Conservation (phyloP, 2,113 vertebrate genomes). For the Pyxicephalus adspersus region DNA sequence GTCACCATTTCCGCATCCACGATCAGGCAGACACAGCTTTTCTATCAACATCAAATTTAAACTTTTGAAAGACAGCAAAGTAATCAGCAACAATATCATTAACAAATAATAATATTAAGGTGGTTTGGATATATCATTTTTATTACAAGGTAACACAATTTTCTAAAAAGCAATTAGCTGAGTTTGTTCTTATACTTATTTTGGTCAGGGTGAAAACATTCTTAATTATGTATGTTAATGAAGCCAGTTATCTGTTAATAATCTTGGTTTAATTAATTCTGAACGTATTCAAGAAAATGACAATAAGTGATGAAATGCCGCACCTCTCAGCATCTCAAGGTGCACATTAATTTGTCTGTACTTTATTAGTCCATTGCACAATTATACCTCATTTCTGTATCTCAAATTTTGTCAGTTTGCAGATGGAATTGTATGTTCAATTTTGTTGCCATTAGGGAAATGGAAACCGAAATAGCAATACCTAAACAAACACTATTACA, state of each 20-base stretch:
- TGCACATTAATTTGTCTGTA: constrained; percentile 27
- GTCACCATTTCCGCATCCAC: constrained; percentile 10
- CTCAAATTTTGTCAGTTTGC: constrained; percentile 7
- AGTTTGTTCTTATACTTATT: constrained; percentile 14
- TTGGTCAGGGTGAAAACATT: constrained; percentile 21
- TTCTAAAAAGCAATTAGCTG: constrained; percentile 22
- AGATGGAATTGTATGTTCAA: neutral
- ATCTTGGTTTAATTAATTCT: constrained; percentile 38
- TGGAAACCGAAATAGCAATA: no score
- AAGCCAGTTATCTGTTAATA: constrained; percentile 40
- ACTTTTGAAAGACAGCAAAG: neutral
- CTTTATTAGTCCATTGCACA: constrained; percentile 23
- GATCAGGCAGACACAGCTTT: neutral
- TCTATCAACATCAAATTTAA: constrained; percentile 22
- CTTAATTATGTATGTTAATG: constrained; percentile 35
- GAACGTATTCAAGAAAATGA: constrained; percentile 38
- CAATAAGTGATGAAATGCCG: constrained; percentile 36
- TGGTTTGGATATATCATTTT: neutral
- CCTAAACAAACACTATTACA: no score
- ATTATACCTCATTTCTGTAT: constrained; percentile 27
- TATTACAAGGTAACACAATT: constrained; percentile 25
- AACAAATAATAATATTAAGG: neutral
- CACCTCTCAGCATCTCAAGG: constrained; percentile 7
- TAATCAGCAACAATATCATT: constrained; percentile 22
- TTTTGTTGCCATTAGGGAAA: neutral